Conservation (phyloP, 2,797 vertebrate species). For the Alfaro cultratus region DNA sequence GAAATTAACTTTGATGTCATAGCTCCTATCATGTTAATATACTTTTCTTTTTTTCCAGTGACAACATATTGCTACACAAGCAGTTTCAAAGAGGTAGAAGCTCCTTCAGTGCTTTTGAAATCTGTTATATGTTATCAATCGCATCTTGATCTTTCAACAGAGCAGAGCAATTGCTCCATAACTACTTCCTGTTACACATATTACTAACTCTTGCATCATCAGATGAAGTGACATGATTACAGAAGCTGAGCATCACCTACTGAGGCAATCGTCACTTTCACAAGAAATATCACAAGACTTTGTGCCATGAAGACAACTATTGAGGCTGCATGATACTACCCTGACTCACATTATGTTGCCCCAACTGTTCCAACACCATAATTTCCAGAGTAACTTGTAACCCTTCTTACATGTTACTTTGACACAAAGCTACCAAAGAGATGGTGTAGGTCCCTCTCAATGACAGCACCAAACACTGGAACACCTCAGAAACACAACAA, state of each 20-base stretch:
- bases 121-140: neutral
- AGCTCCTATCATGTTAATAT: neutral
- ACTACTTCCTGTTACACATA: neutral
- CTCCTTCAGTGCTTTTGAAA: neutral
- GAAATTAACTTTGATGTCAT: neutral
- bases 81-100: neutral
- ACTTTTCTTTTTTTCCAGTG: neutral
- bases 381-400: neutral
- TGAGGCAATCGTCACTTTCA: neutral
- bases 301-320: neutral
- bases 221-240: neutral
- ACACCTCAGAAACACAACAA: neutral
- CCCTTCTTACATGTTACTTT: neutral
- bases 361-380: neutral
- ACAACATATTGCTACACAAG: neutral
- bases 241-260: neutral
- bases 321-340: neutral
- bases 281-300: neutral
- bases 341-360: neutral
- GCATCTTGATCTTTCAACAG: neutral
- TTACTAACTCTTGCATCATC: neutral
- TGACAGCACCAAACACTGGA: neutral
- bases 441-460: neutral
- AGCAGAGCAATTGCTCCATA: neutral
- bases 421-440: neutral